A percentile compares a stretch with the other conserved stretches of the same genome.
phyloP scores from a whole-genome alignment of 1,140 invertebrate genomes.

The Cotesia glomerata region DNA sequence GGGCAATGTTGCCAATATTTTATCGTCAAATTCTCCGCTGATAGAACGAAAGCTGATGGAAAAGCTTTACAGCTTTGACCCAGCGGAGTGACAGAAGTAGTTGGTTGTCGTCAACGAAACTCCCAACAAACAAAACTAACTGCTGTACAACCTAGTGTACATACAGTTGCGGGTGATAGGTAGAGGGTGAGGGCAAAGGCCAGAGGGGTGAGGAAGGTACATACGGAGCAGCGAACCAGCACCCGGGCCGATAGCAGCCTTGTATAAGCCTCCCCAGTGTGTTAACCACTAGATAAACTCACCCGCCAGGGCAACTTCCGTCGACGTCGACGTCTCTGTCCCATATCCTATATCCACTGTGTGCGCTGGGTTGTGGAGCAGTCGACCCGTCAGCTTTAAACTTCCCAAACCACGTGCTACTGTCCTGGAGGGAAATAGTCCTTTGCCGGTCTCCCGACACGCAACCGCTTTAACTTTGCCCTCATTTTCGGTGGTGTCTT shows the following conservation, averaged over 20 bases:
- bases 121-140: not conserved
- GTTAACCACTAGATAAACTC: constrained; percentile 29
- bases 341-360: not conserved
- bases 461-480: constrained; percentile 15
- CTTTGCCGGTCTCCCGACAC: constrained; percentile 14
- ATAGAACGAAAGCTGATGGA: not conserved
- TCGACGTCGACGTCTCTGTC: not conserved
- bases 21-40: not conserved
- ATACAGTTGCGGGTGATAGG: no score
- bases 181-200: no score
- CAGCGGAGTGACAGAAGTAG: constrained; percentile 15
- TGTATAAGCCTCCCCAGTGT: constrained; percentile 26
- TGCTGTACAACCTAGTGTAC: no score
- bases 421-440: not conserved
- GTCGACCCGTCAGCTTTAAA: not conserved
- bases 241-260: constrained; percentile 22
- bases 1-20: not conserved
- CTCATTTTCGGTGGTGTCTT: no score
- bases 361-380: not conserved
- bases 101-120: constrained; percentile 5
- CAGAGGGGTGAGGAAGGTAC: no score
- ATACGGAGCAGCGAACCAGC: not conserved
- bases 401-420: not conserved
- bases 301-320: constrained; percentile 15
- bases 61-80: constrained; percentile 20